Evolutionary conservation across 2,888 invertebrate genomes (phyloP).

Genomic region (Drosophila lacicola): DNA sequence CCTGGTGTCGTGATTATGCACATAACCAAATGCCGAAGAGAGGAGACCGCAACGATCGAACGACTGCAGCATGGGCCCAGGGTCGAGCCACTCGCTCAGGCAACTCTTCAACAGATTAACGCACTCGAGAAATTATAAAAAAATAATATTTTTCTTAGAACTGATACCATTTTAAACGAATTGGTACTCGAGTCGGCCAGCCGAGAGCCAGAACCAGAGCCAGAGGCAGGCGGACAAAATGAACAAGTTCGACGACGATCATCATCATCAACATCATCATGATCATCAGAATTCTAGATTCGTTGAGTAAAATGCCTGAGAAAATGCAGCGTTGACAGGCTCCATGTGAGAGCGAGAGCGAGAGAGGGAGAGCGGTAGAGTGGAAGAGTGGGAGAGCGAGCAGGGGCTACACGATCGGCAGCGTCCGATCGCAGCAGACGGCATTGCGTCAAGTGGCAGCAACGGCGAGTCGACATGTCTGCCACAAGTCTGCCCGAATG

Average conservation of each 20-base stretch:
- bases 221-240: slow-evolving; percentile 46
- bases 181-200: slow-evolving; percentile 77
- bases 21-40: slow-evolving; percentile 18
- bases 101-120: slow-evolving; percentile 80
- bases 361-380: background rate
- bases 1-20: slow-evolving; percentile 73
- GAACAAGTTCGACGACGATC: slow-evolving; percentile 64
- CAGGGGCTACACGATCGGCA: slow-evolving; percentile 43
- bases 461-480: slow-evolving; percentile 74
- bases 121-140: slow-evolving; percentile 84
- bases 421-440: slow-evolving; percentile 63
- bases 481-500: slow-evolving; percentile 65
- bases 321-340: slow-evolving; percentile 48
- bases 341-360: slow-evolving; percentile 14
- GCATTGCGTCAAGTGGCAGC: slow-evolving; percentile 81
- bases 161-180: slow-evolving; percentile 84
- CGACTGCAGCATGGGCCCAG: slow-evolving; percentile 14
- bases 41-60: slow-evolving; percentile 21
- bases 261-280: slow-evolving; percentile 21
- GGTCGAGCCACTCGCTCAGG: slow-evolving; percentile 60
- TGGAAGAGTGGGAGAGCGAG: background rate
- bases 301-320: slow-evolving; percentile 40
- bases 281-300: slow-evolving; percentile 15
- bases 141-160: slow-evolving; percentile 83
- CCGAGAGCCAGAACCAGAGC: slow-evolving; percentile 17